Conservation (phyloP, 2,888 invertebrate species). For the Seira ritae region DNA sequence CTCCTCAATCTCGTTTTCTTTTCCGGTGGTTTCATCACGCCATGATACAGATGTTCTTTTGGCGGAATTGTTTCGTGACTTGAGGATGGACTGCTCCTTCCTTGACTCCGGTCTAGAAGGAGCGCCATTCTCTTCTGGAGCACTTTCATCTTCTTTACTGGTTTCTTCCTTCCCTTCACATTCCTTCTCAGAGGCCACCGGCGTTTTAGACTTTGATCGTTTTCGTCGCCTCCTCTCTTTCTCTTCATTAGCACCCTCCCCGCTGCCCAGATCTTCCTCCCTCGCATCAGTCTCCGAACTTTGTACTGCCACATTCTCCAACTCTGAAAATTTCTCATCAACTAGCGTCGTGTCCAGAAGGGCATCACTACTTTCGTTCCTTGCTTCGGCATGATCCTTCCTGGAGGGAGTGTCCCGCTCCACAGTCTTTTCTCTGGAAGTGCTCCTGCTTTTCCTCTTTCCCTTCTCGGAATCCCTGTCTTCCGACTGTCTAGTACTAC, state of each 20-base stretch:
- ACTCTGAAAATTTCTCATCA: constrained; percentile 64
- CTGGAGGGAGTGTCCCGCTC: constrained; percentile 72
- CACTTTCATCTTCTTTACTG: constrained; percentile 7
- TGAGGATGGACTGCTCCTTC: constrained; percentile 56
- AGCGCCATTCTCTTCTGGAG: constrained; percentile 1
- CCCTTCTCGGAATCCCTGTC: constrained; percentile 73
- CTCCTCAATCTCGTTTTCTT: constrained; percentile 37
- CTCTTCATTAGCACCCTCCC: constrained; percentile 37
- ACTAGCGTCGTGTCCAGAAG: constrained; percentile 59
- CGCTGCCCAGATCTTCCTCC: constrained; percentile 57
- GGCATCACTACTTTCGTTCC: constrained; percentile 62
- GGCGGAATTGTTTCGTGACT: constrained; percentile 61
- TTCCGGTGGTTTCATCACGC: constrained; percentile 58
- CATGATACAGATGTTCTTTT: constrained; percentile 62
- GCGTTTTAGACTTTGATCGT: constrained; percentile 50
- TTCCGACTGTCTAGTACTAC: constrained; percentile 58
- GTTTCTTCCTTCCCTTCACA: constrained; percentile 4
- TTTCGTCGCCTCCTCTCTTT: constrained; percentile 32
- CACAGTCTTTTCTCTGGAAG: constrained; percentile 79
- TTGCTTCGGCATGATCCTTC: constrained; percentile 30
- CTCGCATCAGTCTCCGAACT: constrained; percentile 63
- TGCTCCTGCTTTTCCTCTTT: constrained; percentile 67
- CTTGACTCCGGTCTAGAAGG: constrained; percentile 39
- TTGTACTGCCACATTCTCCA: constrained; percentile 63
- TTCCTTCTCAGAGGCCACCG: constrained; percentile 19